phyloP scores from a whole-genome alignment of 1,140 invertebrate species.

The Megathymus violae region DNA sequence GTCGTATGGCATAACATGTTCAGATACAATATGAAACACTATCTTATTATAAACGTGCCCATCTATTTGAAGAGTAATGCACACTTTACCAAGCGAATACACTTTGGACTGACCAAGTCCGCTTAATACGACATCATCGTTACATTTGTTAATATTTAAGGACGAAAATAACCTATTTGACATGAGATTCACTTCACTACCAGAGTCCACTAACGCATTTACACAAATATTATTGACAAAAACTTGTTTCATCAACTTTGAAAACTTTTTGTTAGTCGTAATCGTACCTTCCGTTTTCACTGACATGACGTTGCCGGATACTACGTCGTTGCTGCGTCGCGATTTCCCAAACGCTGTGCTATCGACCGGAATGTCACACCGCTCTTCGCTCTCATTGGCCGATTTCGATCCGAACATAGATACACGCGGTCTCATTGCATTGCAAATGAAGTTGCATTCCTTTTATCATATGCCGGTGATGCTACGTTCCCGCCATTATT shows the following conservation, averaged over 20 bases:
- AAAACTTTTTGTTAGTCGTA: background rate
- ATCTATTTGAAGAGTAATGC: background rate
- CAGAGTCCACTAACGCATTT: background rate
- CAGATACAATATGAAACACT: constrained; percentile 14
- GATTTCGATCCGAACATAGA: too few species aligned
- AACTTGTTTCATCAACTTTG: background rate
- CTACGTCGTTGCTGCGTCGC: too few species aligned
- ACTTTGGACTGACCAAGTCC: background rate
- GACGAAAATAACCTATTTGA: background rate
- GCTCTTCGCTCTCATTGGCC: too few species aligned
- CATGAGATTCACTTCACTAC: background rate
- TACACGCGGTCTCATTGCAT: too few species aligned
- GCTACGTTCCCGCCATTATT: background rate
- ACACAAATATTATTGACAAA: background rate
- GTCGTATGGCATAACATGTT: constrained; percentile 18
- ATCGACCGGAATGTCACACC: too few species aligned
- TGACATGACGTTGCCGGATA: too few species aligned
- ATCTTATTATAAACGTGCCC: constrained; percentile 6
- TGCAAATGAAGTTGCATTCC: too few species aligned
- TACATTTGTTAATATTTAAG: background rate
- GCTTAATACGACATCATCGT: background rate
- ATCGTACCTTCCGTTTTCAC: background rate
- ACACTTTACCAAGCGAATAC: background rate
- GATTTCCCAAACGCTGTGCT: too few species aligned
- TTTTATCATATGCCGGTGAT: background rate